phyloP scores from a whole-genome alignment of 1,140 invertebrate species.

The Gonioctena quinquepunctata region DNA sequence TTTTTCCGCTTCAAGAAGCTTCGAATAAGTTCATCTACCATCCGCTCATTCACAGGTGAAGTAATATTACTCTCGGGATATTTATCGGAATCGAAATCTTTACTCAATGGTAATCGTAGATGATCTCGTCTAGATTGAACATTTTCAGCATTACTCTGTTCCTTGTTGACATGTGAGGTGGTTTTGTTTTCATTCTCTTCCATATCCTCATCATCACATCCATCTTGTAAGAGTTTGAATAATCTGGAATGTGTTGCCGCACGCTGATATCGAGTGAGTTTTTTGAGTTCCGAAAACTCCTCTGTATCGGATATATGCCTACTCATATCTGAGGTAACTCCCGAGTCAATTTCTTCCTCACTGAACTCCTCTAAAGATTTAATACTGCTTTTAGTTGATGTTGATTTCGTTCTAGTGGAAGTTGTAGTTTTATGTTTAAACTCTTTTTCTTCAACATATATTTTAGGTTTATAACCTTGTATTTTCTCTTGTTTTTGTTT shows the following conservation, averaged over 20 bases:
- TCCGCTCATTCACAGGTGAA: conserved; percentile 57
- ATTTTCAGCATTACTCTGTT: conserved; percentile 40
- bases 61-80: conserved; percentile 36
- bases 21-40: conserved; percentile 63
- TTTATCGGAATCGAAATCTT: conserved; percentile 21
- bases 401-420: conserved; percentile 31
- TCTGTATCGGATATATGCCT: conserved; percentile 69
- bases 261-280: conserved; percentile 65
- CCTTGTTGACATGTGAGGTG: conserved; percentile 35
- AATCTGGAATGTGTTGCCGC: conserved; percentile 74
- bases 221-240: conserved; percentile 69
- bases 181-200: conserved; percentile 46
- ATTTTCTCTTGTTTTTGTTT: conserved; percentile 33
- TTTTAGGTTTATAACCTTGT: conserved; percentile 42
- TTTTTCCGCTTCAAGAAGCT: conserved; percentile 61
- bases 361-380: conserved; percentile 45
- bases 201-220: conserved; percentile 53
- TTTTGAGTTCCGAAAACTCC: conserved; percentile 62
- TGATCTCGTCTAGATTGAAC: conserved; percentile 47
- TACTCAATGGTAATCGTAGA: conserved; percentile 50
- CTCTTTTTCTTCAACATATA: conserved; percentile 52
- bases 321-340: conserved; percentile 72
- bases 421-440: conserved; percentile 48
- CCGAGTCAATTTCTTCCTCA: conserved; percentile 68
- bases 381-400: conserved; percentile 47